Conservation (phyloP, 2,797 vertebrate species). For the Momotus momota region DNA sequence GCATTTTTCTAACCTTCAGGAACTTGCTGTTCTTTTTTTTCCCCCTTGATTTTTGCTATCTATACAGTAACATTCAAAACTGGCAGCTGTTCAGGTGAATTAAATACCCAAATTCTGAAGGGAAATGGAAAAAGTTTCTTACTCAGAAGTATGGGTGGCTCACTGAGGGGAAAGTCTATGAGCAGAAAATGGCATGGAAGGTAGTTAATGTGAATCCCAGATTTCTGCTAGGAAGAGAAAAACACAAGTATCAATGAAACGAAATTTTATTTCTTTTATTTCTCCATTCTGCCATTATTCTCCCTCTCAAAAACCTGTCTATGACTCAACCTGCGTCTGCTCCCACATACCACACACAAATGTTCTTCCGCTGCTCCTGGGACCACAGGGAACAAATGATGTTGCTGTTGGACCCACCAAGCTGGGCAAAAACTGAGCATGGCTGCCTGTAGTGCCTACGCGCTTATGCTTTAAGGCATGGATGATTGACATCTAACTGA, state of each 20-base stretch:
- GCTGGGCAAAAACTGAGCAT: not conserved
- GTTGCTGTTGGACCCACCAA: not conserved
- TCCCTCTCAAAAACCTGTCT: not conserved
- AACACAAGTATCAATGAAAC: not conserved
- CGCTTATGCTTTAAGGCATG: not conserved
- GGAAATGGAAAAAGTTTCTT: not conserved
- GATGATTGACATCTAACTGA: not conserved
- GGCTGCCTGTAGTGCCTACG: fast-evolving
- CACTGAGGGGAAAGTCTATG: not conserved
- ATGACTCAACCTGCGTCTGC: not conserved
- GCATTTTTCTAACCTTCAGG: not conserved
- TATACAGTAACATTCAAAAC: not conserved
- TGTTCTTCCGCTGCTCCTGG: fast-evolving
- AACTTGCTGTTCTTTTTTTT: not conserved
- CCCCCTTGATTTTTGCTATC: not conserved
- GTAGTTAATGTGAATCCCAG: not conserved
- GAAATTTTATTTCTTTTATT: not conserved
- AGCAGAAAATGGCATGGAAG: not conserved
- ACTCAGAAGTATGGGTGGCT: not conserved
- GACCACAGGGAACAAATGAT: not conserved
- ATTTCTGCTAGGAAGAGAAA: not conserved
- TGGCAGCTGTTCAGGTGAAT: not conserved
- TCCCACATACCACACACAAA: not conserved
- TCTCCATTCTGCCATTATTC: not conserved
- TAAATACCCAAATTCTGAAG: not conserved